A percentile compares a stretch with the other conserved stretches of the same genome.
phyloP scores from a whole-genome alignment of 2,888 invertebrate species.

The Limnephilus marmoratus region DNA sequence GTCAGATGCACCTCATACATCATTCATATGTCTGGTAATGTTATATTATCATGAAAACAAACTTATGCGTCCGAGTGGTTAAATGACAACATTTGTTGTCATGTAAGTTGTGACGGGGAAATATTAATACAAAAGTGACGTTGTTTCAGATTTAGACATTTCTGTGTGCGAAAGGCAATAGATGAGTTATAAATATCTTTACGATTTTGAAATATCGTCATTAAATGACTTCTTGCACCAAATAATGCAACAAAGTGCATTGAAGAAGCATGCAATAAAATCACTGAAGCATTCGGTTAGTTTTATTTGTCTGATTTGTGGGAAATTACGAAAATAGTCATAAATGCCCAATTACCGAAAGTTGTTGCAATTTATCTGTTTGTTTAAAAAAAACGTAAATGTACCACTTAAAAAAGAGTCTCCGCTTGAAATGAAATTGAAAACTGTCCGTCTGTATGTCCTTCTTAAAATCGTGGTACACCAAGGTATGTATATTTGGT shows the following conservation, averaged over 20 bases:
- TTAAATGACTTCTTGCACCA: neutral
- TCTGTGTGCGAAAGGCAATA: no score
- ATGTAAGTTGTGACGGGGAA: no score
- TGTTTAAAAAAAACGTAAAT: neutral
- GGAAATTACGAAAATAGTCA: neutral
- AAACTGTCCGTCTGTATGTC: neutral
- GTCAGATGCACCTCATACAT: no score
- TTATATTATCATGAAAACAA: no score
- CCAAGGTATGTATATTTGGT: no score
- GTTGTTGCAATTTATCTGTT: neutral
- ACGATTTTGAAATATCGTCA: neutral
- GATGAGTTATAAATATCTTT: neutral
- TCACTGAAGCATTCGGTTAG: neutral
- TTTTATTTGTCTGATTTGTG: neutral
- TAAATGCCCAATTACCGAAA: neutral
- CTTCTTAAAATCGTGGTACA: no score
- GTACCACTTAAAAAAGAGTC: neutral
- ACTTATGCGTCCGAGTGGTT: no score
- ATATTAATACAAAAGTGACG: no score
- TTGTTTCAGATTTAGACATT: no score
- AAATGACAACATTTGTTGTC: no score
- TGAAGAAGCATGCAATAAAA: neutral
- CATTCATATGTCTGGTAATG: no score
- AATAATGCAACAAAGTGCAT: neutral
- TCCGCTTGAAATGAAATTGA: neutral